phyloP scores from a whole-genome alignment of 2,113 vertebrate genomes.

The Chascanopsetta lugubris region DNA sequence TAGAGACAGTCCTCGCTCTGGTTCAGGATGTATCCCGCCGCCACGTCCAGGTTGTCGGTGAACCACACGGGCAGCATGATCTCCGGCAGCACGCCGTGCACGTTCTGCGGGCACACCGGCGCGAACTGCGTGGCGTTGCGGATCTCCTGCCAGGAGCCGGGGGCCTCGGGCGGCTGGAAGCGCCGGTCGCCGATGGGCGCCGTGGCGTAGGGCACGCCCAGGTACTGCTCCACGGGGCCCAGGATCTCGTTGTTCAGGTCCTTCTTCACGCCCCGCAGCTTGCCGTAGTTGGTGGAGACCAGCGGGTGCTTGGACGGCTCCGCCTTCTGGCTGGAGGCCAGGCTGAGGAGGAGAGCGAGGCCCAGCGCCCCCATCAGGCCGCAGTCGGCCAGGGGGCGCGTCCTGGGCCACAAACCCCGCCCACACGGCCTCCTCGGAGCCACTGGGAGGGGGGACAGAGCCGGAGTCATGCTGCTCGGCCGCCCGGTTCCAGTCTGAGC shows the following conservation, averaged over 20 bases:
- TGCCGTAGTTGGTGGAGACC: slow-evolving; percentile 90
- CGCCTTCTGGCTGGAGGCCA: slow-evolving; percentile 80
- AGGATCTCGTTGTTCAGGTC: slow-evolving; percentile 94
- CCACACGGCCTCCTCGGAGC: slow-evolving; percentile 46
- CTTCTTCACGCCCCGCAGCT: slow-evolving; percentile 87
- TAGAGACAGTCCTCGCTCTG: slow-evolving; percentile 95
- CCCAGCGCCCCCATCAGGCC: slow-evolving; percentile 74
- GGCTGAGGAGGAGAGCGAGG: slow-evolving; percentile 76
- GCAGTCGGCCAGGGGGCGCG: slow-evolving; percentile 63
- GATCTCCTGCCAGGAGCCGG: slow-evolving; percentile 91
- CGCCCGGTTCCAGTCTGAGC: slow-evolving; percentile 25
- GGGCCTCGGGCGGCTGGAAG: slow-evolving; percentile 90
- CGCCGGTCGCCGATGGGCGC: slow-evolving; percentile 89
- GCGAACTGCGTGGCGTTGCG: slow-evolving; percentile 91
- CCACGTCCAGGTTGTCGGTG: slow-evolving; percentile 91
- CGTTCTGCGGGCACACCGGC: slow-evolving; percentile 91
- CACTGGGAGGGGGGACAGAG: slow-evolving; percentile 53
- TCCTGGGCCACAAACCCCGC: slow-evolving; percentile 32
- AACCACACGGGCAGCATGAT: slow-evolving; percentile 96
- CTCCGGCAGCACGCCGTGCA: slow-evolving; percentile 90
- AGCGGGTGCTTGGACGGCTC: slow-evolving; percentile 84
- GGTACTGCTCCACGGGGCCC: slow-evolving; percentile 90
- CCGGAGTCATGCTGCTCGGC: slow-evolving; percentile 47
- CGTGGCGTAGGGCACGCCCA: slow-evolving; percentile 91
- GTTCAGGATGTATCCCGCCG: slow-evolving; percentile 90